Evolutionary conservation across 2,797 vertebrate genomes (phyloP), one percentile per base, ranked within the genome.

Genomic region (Siniperca undulata): DNA sequence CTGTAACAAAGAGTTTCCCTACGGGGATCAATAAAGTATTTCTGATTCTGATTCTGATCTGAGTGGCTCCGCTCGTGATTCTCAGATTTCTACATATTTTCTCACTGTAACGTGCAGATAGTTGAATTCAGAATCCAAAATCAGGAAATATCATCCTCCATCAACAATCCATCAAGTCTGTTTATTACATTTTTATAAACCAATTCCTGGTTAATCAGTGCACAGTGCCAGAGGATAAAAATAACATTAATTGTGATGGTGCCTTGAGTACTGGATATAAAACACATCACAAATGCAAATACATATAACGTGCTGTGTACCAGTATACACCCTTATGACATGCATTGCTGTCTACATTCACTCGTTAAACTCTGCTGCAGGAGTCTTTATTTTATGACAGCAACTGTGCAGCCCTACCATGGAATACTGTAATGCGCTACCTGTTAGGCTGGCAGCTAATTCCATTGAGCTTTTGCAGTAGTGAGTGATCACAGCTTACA

Each of bases 401-500:
- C 10, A 64, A 27, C 46, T 52, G 17, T 78, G 59, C 60, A 65
- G 0, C 46, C 16, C 5, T 56, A 34, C 44, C 4, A 59, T 52
- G 56, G 27, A 60, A 78, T 56, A 56, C 14, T 30, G 13, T 8
- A 44, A 50, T 22, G n/a, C 34, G n/a, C 13, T 13, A 12, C 65
- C 40, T n/a, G 20, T 60, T 19, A n/a, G 44, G 20, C 56, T 78
- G 38, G 55, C 6, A n/a, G 61, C 46, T 85, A 69, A 69, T 60
- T 72, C 62, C 70, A 36, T 13, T 77, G 58, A 79, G 77, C 64
- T 74, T 55, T 17, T 65, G 36, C 68, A 66, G 62, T 50, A 46
- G 40, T 72, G 66, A 77, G 42, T 84, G 76, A 82, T 86, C 78
- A 81, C 80, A 87, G 83, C 78, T 74, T 69, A 65, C 69, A 56